phyloP scores from a whole-genome alignment of 2,113 vertebrate species.

The Ceuthmochares aereus region DNA sequence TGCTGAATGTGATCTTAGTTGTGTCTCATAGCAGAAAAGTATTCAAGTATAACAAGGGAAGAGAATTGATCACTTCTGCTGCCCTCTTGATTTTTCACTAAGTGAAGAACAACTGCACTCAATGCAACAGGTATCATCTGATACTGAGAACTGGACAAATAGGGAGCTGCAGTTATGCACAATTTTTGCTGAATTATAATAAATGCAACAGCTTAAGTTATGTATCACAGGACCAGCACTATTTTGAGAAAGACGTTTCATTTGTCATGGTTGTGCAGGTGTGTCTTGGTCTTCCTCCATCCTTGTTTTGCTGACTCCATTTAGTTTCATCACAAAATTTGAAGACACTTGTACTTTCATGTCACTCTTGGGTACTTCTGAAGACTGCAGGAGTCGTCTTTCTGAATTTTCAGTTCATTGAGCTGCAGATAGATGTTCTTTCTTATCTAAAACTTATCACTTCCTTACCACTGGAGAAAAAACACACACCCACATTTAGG shows the following conservation, averaged over 20 bases:
- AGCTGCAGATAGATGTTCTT: slow-evolving; percentile 45
- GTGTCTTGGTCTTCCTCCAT: not conserved
- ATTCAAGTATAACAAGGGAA: not conserved
- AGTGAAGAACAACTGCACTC: not conserved
- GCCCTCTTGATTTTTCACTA: not conserved
- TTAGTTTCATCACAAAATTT: slow-evolving; percentile 51
- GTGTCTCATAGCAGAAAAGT: not conserved
- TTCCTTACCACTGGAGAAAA: slow-evolving; percentile 24
- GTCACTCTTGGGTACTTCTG: not conserved
- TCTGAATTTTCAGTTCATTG: slow-evolving; percentile 54
- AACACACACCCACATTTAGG: slow-evolving; percentile 11
- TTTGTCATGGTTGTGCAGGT: slow-evolving; percentile 43
- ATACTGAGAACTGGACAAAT: not conserved
- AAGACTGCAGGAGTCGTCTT: slow-evolving; percentile 41
- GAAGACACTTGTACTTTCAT: slow-evolving; percentile 30
- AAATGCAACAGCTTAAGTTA: not conserved
- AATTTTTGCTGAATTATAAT: slow-evolving; percentile 20
- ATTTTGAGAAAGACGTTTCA: slow-evolving; percentile 4
- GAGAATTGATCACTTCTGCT: not conserved
- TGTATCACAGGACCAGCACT: not conserved
- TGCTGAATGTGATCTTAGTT: accelerated
- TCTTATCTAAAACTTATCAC: slow-evolving; percentile 59
- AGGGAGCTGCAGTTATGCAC: not conserved
- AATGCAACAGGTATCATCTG: not conserved
- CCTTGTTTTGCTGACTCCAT: slow-evolving; percentile 37